Conservation (phyloP, 2,113 vertebrate genomes). For the Anhinga rufa region DNA sequence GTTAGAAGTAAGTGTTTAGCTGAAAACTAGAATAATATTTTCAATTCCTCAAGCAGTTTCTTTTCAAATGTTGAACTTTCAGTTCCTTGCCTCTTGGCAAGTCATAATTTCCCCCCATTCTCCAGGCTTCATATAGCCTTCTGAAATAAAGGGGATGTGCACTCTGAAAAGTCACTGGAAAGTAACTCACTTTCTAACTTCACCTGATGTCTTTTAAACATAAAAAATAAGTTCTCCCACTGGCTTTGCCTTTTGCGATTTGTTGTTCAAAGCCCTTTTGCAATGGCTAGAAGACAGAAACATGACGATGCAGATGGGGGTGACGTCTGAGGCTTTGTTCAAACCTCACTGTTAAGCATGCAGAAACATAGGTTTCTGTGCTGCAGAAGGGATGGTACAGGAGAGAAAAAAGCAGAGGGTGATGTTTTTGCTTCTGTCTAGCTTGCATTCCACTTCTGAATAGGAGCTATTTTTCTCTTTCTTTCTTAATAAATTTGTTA, state of each 20-base stretch:
- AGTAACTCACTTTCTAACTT: not conserved
- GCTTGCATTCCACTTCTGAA: not conserved
- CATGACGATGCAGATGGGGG: not conserved
- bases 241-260: not conserved
- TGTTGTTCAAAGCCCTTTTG: not conserved
- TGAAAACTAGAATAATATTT: not conserved
- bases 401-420: not conserved
- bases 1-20: not conserved
- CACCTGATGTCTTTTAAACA: not conserved
- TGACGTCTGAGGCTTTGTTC: not conserved
- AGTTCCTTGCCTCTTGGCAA: not conserved
- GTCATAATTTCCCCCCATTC: not conserved
- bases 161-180: not conserved
- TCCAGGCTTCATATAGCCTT: not conserved
- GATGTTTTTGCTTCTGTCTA: not conserved
- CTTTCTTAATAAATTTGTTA: not conserved
- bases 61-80: not conserved
- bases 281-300: not conserved
- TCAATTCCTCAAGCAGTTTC: not conserved
- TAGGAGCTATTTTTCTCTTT: not conserved
- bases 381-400: not conserved
- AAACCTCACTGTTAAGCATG: not conserved
- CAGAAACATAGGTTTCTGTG: not conserved
- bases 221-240: not conserved
- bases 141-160: not conserved